Base-by-base conservation (phyloP, 1,140 invertebrate genomes). In the Heterodera schachtii region DNA sequence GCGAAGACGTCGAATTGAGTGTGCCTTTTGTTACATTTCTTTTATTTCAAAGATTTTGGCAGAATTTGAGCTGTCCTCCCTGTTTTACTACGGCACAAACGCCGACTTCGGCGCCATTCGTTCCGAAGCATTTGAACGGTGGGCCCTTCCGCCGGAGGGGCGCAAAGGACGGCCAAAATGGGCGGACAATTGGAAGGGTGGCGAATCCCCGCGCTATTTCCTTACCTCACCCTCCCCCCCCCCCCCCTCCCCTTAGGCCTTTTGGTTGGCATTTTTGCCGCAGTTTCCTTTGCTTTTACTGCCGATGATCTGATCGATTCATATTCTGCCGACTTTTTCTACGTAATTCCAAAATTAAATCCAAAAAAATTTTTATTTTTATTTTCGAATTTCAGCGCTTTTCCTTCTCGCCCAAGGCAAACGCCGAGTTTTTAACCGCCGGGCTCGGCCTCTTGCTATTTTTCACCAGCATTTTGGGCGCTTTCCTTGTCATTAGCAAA, bases 251-350 rank as follows among this genome's bases (percentile, higher is more conserved):
- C 57, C 57, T 0, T 2, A 66, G 82, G 82, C 7, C 71, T 83
- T 21, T 46, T 83, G 44, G 80, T 83, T 5, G 82, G 82, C 21
- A 84, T 82, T 80, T 44, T 84, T 47, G 82, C 82, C 81, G 82
- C 81, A 16, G 75, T 86, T n/a, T 76, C 70, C 11, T 86, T 84
- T 44, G 83, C 82, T 16, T 86, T 84, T 70, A 85, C 84, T 19
- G 84, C 77, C 19, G 84, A 85, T 52, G 84, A 85, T 73, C 31
- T 85, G n/a, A 81, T 85, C 21, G 84, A 85, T 67, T 85, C 84
- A 4, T 85, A 84, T 78, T 85, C 84, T 44, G 73, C 83, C 31
- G 81, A 86, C 60, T 70, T 85, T 81, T 73, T 85, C 11, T 82
- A 79, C 78, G 83, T 84, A 67, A 80, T 43, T n/a, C 31, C 31